Base-by-base conservation (phyloP, 2,888 invertebrate species). In the Tenthredo amoena region DNA sequence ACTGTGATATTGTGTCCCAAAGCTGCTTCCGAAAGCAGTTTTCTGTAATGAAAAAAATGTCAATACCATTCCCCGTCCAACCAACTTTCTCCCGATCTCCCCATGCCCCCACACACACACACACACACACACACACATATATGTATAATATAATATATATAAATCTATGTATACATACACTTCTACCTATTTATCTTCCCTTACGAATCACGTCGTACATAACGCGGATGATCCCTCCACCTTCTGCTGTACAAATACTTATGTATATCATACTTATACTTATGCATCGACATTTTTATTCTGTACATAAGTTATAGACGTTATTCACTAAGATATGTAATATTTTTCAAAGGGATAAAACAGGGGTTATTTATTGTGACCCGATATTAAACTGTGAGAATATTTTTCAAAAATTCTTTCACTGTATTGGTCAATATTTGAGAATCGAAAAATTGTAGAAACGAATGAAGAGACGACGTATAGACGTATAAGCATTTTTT, bases 1-100 rank as follows among this genome's bases (percentile, higher is more conserved):
- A 77, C 31, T 40, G 50, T 77, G 50, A 77, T 74, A 74, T 74
- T 74, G 74, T 77, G 77, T 62, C 58, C 34, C 34, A 81, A 81
- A 81, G 37, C 79, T 81, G 58, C 58, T 81, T 79, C 50, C 79
- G 40, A 37, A 81, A 37, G 79, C 62, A 58, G 79, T 81, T 58
- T 81, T 81, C 58, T 81, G 79, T 81, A 81, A 81, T 81, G 79
- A 81, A 81, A 81, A 81, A 81, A 58, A 58, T 81, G 79, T 81
- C 79, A 62, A 62, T 81, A 81, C 79, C 79, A 81, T 62, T 77
- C 31, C 77, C 77, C 77, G 31, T 50, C 50, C 37, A 62, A 58
- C 68, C 68, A 68, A 68, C 68, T 34, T 68, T 68, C 26, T 31
- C 68, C 34, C 34, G 34, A 68, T 68, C 34, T 26, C 34, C 21